Evolutionary conservation across 1,140 invertebrate species (phyloP).

Genomic region (Riptortus pedestris): DNA sequence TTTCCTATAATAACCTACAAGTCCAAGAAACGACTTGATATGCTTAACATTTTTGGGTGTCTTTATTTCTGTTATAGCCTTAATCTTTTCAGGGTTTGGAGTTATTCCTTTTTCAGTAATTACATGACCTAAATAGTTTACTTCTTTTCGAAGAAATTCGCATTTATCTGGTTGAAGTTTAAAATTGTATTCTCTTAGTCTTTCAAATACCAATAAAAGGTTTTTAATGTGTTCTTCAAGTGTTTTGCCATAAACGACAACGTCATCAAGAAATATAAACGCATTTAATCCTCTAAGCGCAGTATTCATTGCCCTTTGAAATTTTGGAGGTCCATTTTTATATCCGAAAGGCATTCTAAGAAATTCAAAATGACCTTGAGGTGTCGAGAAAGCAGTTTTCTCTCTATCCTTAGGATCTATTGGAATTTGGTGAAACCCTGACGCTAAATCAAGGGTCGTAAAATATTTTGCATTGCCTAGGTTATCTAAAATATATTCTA

Average conservation of each 20-base stretch:
- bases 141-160: slow-evolving; percentile 39
- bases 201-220: neutral
- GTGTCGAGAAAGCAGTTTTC: slow-evolving; percentile 31
- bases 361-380: slow-evolving; percentile 26
- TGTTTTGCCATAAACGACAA: slow-evolving; percentile 33
- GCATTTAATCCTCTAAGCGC: slow-evolving; percentile 9
- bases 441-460: slow-evolving; percentile 25
- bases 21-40: slow-evolving; percentile 39
- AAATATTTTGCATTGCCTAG: slow-evolving; percentile 27
- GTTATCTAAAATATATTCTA: neutral
- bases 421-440: slow-evolving; percentile 35
- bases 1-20: slow-evolving; percentile 36
- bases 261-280: slow-evolving; percentile 40
- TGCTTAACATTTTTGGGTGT: slow-evolving; percentile 36
- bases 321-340: slow-evolving; percentile 25
- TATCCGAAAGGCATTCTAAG: slow-evolving; percentile 22
- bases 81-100: slow-evolving; percentile 38
- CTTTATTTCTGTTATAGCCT: slow-evolving; percentile 36
- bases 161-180: slow-evolving; percentile 36
- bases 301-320: slow-evolving; percentile 34
- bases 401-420: slow-evolving; percentile 23
- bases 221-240: neutral
- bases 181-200: neutral
- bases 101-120: slow-evolving; percentile 37
- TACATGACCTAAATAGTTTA: slow-evolving; percentile 39